These are phyloP conservation scores for Brachionus plicatilis DNA, from an alignment of 1,140 invertebrate species.

Conservation along the genomic window DNA sequence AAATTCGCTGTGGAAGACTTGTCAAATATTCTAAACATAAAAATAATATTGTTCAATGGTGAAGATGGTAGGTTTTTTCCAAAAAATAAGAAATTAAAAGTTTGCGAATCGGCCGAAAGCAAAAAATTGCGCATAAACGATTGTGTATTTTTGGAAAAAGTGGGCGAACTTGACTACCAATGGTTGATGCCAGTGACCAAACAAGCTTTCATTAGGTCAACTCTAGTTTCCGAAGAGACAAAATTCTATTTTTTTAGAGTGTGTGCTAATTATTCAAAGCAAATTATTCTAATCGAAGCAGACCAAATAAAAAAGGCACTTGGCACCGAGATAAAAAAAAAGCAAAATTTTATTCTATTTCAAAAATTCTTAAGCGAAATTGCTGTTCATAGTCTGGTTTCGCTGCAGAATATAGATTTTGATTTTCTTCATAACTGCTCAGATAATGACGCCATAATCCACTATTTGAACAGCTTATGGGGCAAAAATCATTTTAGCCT, in stretches of 20 bases:
- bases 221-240: background rate
- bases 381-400: conserved; percentile 32
- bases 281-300: background rate
- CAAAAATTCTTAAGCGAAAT: conserved; percentile 4
- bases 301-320: background rate
- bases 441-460: background rate
- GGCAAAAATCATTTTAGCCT: conserved; percentile 17
- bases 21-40: conserved; percentile 6
- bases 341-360: background rate
- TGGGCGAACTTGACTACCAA: background rate
- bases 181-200: conserved; percentile 1
- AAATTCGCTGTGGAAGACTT: background rate
- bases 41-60: conserved; percentile 17
- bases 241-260: background rate
- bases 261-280: background rate
- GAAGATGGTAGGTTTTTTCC: background rate
- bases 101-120: background rate
- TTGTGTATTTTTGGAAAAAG: conserved; percentile 17
- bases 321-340: background rate
- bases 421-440: background rate
- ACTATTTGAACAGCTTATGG: conserved; percentile 20
- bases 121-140: conserved; percentile 3
- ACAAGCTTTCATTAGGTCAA: background rate
- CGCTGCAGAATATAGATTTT: background rate
- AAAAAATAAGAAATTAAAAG: background rate